Conservation (phyloP, 2,113 vertebrate species). For the Meleagris gallopavo region DNA sequence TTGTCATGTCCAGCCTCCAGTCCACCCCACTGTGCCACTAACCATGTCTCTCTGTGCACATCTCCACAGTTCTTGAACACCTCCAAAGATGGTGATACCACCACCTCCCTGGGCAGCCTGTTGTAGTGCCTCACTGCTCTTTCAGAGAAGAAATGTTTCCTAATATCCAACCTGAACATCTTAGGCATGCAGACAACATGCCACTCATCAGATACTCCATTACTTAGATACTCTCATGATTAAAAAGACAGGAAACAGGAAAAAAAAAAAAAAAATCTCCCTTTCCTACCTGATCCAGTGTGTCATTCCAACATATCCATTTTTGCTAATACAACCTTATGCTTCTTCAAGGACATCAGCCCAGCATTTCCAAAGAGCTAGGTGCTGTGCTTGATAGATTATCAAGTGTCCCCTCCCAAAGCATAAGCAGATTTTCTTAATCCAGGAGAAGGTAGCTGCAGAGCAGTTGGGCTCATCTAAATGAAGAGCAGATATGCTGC, state of each 20-base stretch:
- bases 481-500: conserved; percentile 34
- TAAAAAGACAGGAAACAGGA: not conserved
- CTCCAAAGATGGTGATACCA: too few species aligned
- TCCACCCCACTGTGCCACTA: too few species aligned
- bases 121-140: too few species aligned
- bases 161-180: not conserved
- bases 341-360: not conserved
- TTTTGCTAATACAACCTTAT: not conserved
- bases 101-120: too few species aligned
- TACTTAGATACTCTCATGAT: not conserved
- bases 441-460: not conserved
- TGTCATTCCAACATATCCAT: not conserved
- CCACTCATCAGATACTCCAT: not conserved
- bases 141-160: too few species aligned
- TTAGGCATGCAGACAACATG: not conserved
- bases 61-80: too few species aligned
- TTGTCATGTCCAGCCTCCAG: too few species aligned
- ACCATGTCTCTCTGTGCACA: too few species aligned
- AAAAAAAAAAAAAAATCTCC: not conserved
- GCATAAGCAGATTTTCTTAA: not conserved
- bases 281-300: not conserved
- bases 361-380: not conserved
- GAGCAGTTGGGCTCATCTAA: not conserved
- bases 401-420: not conserved
- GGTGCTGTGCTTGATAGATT: not conserved